Evolutionary conservation across 2,797 vertebrate genomes (phyloP), one percentile per base, ranked within the genome.

Genomic region (Lacerta viridis): DNA sequence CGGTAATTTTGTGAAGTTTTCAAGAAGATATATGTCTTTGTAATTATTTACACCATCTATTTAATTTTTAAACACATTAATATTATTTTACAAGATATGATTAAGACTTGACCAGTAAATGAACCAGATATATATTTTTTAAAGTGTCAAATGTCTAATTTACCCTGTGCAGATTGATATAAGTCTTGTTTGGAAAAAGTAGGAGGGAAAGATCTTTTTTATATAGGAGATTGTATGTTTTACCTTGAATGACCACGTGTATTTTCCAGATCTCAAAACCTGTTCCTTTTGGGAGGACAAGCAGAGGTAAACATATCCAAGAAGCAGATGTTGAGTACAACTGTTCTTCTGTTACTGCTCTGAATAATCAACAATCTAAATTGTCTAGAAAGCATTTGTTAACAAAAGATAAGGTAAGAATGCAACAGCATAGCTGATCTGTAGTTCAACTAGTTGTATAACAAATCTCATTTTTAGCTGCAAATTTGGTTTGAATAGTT

Each of bases 181-280:
- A 79, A 68, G 36, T 11, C 43, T 25, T 15, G 1, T 33, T 33
- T 71, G 79, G 85, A 20, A 7, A 80, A 10, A n/a, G 10, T 25
- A 25, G 64, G 36, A 41, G 36, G 27, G 27, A 11, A 50, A 10
- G 17, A 39, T 55, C 5, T 33, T 23, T 61, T 64, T 64, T 18
- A 64, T n/a, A 13, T n/a, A 33, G 55, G 3, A 0, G 75, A 39
- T 11, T 9, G 2, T 80, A 50, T 85, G 15, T 75, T 33, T 23
- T 27, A 46, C 64, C 55, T 66, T 88, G 77, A 80, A 84, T 94
- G 46, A 94, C 83, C 41, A n/a, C 80, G 43, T 92, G 92, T 93
- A 4, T 94, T 93, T 93, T 88, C 23, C 96, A 99, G 98, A 98
- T 98, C 92, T 98, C 98, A 80, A 99, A 99, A 95, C 99, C 98